These are phyloP conservation scores for Pseudopipra pipra DNA, from an alignment of 2,113 vertebrate species.

Conservation along the genomic window DNA sequence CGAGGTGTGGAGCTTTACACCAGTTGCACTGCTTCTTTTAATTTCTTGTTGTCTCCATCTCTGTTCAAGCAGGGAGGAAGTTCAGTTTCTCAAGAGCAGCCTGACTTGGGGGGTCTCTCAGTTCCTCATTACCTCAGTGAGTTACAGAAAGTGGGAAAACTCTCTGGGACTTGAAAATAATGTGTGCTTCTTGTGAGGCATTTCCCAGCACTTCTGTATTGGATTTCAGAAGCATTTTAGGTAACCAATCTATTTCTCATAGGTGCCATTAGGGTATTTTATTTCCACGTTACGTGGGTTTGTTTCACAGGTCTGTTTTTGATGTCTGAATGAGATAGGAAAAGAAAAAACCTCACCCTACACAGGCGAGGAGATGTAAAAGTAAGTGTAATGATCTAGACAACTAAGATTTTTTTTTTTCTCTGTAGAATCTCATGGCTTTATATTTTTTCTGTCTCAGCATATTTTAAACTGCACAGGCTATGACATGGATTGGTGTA, in stretches of 20 bases:
- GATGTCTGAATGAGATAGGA: neutral
- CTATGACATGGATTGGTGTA: neutral
- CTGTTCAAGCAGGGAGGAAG: neutral
- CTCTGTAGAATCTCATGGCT: neutral
- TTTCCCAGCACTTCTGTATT: neutral
- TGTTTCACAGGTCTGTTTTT: neutral
- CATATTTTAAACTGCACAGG: neutral
- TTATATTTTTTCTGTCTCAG: neutral
- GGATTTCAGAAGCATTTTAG: neutral
- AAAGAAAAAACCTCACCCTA: neutral
- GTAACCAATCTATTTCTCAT: neutral
- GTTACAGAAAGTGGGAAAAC: neutral
- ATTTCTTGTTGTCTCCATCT: neutral
- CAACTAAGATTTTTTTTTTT: neutral
- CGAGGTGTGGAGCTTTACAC: neutral
- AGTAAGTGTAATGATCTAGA: neutral
- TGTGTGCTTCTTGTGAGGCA: neutral
- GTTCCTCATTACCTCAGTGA: neutral
- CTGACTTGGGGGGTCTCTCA: neutral
- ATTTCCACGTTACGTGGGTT: neutral
- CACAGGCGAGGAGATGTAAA: neutral
- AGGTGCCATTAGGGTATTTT: neutral
- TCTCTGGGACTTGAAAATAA: neutral
- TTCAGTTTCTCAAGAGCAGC: neutral
- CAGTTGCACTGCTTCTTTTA: neutral